These are phyloP conservation scores for Sphenopsis melanotis DNA, from an alignment of 2,797 vertebrate species.

Conservation along the genomic window DNA sequence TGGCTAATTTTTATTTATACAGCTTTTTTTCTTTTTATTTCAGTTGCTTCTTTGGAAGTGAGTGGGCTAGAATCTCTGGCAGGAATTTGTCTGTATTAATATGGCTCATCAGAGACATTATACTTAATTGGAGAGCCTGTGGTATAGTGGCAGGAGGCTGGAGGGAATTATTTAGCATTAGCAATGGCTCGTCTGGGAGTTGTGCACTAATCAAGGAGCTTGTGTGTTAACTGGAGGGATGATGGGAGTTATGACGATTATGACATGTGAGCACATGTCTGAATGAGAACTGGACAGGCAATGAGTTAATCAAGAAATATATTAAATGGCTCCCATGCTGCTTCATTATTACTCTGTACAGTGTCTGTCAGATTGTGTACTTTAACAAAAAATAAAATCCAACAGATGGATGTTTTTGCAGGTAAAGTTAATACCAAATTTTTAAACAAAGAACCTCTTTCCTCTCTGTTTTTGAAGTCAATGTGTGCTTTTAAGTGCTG, in stretches of 20 bases:
- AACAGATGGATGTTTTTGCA: not conserved
- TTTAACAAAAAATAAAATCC: conserved; percentile 35
- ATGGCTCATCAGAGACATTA: conserved; percentile 80
- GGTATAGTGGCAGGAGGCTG: conserved; percentile 82
- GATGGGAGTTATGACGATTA: conserved; percentile 93
- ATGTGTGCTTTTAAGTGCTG: not conserved
- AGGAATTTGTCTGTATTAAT: conserved; percentile 79
- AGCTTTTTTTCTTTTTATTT: conserved; percentile 13
- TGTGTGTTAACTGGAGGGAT: conserved; percentile 83
- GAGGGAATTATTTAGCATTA: conserved; percentile 90
- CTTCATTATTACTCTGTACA: conserved; percentile 80
- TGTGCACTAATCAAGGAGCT: conserved; percentile 89
- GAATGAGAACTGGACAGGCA: conserved; percentile 89
- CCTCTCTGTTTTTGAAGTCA: not conserved
- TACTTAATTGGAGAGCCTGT: conserved; percentile 85
- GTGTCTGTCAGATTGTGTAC: conserved; percentile 73
- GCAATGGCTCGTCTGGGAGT: conserved; percentile 86
- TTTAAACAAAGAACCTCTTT: not conserved
- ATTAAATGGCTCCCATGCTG: conserved; percentile 93
- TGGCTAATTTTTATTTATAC: not conserved
- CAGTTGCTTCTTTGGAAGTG: conserved; percentile 50
- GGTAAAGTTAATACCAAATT: not conserved
- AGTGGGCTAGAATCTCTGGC: conserved; percentile 69
- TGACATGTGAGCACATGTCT: conserved; percentile 97
- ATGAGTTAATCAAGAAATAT: conserved; percentile 93